Evolutionary conservation across 2,113 vertebrate genomes (phyloP).

Genomic region (Capreolus pygargus): DNA sequence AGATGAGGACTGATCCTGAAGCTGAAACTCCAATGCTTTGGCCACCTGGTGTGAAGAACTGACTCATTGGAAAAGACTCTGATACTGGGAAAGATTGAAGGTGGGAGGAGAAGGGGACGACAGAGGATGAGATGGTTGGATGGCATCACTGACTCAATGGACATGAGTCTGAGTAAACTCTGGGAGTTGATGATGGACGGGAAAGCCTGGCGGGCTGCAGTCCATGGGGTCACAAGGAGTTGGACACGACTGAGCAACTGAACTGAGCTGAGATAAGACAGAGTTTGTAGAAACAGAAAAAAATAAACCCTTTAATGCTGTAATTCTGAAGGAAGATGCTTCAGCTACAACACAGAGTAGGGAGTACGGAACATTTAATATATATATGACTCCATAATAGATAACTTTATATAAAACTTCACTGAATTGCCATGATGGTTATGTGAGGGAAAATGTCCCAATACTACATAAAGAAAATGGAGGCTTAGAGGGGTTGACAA

Average conservation of each 20-base stretch:
- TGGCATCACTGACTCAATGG: neutral
- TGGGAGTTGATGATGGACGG: accelerated
- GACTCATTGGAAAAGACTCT: neutral
- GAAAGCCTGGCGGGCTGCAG: accelerated
- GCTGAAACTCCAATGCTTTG: neutral
- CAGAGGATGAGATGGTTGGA: neutral
- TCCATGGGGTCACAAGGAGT: neutral
- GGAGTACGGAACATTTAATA: neutral
- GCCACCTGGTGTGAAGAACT: neutral
- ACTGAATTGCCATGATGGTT: neutral
- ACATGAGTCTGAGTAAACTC: neutral
- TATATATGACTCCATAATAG: neutral
- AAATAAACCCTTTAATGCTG: neutral
- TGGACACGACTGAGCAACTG: neutral
- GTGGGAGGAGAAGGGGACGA: neutral
- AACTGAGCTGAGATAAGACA: neutral
- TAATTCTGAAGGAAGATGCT: neutral
- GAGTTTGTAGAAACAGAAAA: neutral
- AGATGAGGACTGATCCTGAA: neutral
- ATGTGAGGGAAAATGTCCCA: neutral
- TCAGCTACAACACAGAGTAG: neutral
- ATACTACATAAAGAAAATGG: neutral
- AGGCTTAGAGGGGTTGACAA: neutral
- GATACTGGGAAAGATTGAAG: neutral
- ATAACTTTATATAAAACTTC: neutral